Base-by-base conservation (phyloP, 2,888 invertebrate species). In the Osmoderma eremita region DNA sequence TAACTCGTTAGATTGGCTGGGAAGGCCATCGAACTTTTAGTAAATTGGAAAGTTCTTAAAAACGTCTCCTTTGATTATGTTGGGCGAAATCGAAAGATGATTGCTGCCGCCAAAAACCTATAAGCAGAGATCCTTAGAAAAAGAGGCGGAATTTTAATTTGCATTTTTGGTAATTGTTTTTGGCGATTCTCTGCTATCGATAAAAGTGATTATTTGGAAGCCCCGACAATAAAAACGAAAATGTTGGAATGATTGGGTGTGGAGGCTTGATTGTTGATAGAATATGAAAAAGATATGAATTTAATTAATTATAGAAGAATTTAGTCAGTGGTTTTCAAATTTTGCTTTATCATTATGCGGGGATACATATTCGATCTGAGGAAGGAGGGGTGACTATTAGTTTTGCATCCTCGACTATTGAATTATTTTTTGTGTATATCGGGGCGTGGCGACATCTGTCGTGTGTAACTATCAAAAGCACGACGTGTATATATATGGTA, bases 391-490 rank as follows among this genome's bases (percentile, higher is more conserved):
- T n/a, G 45, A 45, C 30, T 42, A 56, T 15, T 2, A 45, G 58
- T 15, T 45, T 61, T 61, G 45, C 45, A 30, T 45, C 17, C 22
- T 42, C 15, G 24, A 17, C 41, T 39, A 53, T 64, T 18, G 30
- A 53, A 20, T 64, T 36, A 65, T 65, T 65, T 54, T 65, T 65
- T 18, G 38, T 17, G 5, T 24, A 5, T 54, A 53, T 45, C 13
- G 45, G 36, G 65, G 65, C 54, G 54, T 53, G 54, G n/a, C 65
- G 36, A 48, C 65, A 65, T 65, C 65, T 65, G 65, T 65, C 54
- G 54, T 48, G 4, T 22, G 38, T 12, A 63, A 36, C 42, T 48
- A 61, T 61, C 30, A 30, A 45, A 22, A 61, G 30, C 30, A 1
- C 30, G 10, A 1, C 6, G 30, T 30, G 6, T 30, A 8, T 4